A percentile compares a stretch with the other conserved stretches of the same genome.
Conservation (phyloP, 2,797 vertebrate genomes). For the Sebastes vulpes region DNA sequence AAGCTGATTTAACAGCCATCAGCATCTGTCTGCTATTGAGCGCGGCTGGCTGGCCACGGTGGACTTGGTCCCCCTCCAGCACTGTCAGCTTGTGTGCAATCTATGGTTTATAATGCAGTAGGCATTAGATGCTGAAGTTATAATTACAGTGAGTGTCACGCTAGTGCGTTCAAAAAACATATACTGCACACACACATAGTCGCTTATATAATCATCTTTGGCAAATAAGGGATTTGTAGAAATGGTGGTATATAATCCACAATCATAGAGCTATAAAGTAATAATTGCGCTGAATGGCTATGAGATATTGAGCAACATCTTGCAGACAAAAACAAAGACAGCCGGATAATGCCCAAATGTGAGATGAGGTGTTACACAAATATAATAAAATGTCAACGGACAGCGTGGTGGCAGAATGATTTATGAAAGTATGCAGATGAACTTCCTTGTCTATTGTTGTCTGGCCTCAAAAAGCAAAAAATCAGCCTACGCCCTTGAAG, state of each 20-base stretch:
- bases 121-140: slow-evolving; percentile 33
- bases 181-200: slow-evolving; percentile 3
- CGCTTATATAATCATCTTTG: slow-evolving; percentile 32
- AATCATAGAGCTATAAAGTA: not conserved
- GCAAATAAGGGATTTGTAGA: slow-evolving; percentile 16
- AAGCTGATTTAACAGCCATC: slow-evolving; percentile 60
- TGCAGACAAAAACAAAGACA: not conserved
- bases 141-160: slow-evolving; percentile 55
- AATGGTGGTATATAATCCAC: slow-evolving; percentile 35
- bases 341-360: not conserved
- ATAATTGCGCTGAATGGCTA: not conserved
- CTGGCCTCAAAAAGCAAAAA: not conserved
- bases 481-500: slow-evolving; percentile 6
- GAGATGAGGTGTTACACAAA: slow-evolving; percentile 9
- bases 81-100: slow-evolving; percentile 61
- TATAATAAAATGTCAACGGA: slow-evolving; percentile 22
- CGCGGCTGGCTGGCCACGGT: slow-evolving; percentile 31
- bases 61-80: slow-evolving; percentile 58
- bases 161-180: slow-evolving; percentile 20
- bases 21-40: slow-evolving; percentile 66
- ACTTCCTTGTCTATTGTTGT: slow-evolving; percentile 4
- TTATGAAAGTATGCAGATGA: slow-evolving; percentile 1
- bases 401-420: not conserved
- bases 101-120: slow-evolving; percentile 56
- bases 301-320: not conserved